Conservation (phyloP, 1,140 invertebrate genomes). For the Drosophila sucinea region DNA sequence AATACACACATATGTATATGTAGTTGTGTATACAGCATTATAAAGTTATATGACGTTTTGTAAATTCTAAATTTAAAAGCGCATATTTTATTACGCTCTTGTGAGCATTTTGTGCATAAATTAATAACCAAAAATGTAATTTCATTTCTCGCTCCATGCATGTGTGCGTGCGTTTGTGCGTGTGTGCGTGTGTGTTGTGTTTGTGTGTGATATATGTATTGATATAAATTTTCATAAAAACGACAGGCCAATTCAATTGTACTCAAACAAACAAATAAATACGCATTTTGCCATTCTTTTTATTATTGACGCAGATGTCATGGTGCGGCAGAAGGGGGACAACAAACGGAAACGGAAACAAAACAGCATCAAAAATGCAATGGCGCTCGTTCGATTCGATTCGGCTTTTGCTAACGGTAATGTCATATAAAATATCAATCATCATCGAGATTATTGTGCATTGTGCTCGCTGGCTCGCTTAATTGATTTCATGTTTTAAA, state of each 20-base stretch:
- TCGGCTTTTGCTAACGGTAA: constrained; percentile 34
- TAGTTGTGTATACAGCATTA: background rate
- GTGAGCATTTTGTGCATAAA: constrained; percentile 41
- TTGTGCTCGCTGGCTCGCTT: constrained; percentile 35
- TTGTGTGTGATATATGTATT: constrained; percentile 40
- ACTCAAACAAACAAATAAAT: constrained; percentile 5
- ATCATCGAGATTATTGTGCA: constrained; percentile 53
- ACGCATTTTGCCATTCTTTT: constrained; percentile 4
- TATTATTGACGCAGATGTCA: constrained; percentile 46
- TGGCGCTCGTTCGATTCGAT: constrained; percentile 19
- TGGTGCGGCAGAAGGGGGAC: constrained; percentile 12
- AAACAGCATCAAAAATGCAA: constrained; percentile 61
- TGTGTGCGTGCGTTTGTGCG: background rate
- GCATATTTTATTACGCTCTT: constrained; percentile 34
- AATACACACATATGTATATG: background rate
- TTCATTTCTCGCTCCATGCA: constrained; percentile 23
- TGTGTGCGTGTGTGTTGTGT: background rate
- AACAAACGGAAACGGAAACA: constrained; percentile 72
- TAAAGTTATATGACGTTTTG: constrained; percentile 11
- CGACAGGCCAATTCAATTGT: constrained; percentile 46
- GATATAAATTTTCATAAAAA: constrained; percentile 54
- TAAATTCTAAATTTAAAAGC: constrained; percentile 25
- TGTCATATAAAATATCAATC: constrained; percentile 70
- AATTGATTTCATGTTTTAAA: constrained; percentile 66
- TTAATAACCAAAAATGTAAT: constrained; percentile 47